Evolutionary conservation across 2,113 vertebrate species (phyloP).

Genomic region (Epinephelus moara): DNA sequence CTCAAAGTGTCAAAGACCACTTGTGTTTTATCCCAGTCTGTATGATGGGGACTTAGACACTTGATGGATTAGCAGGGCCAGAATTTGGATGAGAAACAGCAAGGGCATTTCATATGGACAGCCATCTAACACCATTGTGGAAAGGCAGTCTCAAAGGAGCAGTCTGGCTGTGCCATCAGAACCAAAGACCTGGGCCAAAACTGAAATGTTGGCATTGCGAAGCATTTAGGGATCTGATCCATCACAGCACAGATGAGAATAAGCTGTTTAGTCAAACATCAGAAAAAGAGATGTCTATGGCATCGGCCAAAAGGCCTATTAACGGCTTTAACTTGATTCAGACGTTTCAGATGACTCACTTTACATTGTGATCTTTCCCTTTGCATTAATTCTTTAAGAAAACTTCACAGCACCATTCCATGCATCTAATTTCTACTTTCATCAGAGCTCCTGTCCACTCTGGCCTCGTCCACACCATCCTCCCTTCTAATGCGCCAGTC

Average conservation of each 20-base stretch:
- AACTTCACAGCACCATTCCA: neutral
- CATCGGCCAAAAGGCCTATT: neutral
- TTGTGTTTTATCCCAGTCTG: conserved; percentile 61
- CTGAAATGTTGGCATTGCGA: conserved; percentile 46
- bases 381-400: neutral
- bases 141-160: conserved; percentile 55
- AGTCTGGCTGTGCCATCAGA: conserved; percentile 44
- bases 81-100: conserved; percentile 64
- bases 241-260: conserved; percentile 59
- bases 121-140: conserved; percentile 63
- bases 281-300: conserved; percentile 21
- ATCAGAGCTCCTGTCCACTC: conserved; percentile 41
- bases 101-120: conserved; percentile 66
- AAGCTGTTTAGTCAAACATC: conserved; percentile 47
- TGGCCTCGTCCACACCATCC: conserved; percentile 45
- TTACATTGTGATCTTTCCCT: conserved; percentile 13
- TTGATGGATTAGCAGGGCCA: conserved; percentile 56
- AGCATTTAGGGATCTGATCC: conserved; percentile 55
- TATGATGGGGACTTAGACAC: conserved; percentile 41
- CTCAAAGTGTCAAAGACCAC: conserved; percentile 69
- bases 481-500: conserved; percentile 52
- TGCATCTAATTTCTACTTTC: conserved; percentile 1
- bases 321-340: conserved; percentile 11
- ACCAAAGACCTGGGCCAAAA: conserved; percentile 53
- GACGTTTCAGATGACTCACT: conserved; percentile 3